These are phyloP conservation scores for Sphaeridia pumilis DNA, from an alignment of 2,888 invertebrate genomes.

Conservation along the genomic window DNA sequence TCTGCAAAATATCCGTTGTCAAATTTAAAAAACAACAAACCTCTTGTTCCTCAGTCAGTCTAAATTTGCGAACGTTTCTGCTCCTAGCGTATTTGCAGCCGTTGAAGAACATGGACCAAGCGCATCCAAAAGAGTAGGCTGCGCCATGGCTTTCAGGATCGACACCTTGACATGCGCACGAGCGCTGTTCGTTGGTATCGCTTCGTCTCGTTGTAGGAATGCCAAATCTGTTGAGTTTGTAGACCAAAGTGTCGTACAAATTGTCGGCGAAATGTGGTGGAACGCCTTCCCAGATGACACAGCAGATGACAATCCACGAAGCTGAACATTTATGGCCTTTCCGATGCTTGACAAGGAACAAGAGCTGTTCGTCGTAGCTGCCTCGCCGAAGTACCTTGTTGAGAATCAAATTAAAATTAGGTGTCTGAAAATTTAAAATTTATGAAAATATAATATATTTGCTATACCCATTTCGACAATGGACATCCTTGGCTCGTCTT, in stretches of 20 bases:
- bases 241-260: conserved; percentile 69
- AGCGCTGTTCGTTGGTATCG: conserved; percentile 78
- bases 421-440: no score
- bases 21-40: conserved; percentile 42
- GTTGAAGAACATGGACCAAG: conserved; percentile 98
- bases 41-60: conserved; percentile 74
- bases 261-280: conserved; percentile 69
- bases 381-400: conserved; percentile 69
- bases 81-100: conserved; percentile 95
- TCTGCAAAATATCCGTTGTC: no score
- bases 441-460: no score
- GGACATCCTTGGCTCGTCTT: conserved; percentile 92
- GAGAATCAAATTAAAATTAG: no score
- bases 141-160: conserved; percentile 82
- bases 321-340: conserved; percentile 69
- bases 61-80: conserved; percentile 80
- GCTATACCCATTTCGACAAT: conserved; percentile 91
- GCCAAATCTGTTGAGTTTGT: conserved; percentile 56
- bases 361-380: conserved; percentile 72
- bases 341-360: conserved; percentile 79
- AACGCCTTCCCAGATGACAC: conserved; percentile 93
- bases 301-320: conserved; percentile 77
- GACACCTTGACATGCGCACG: conserved; percentile 91
- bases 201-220: conserved; percentile 55
- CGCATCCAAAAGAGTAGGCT: conserved; percentile 91